These are phyloP conservation scores for Potorous gilbertii DNA, from an alignment of 2,797 vertebrate genomes.

Conservation along the genomic window DNA sequence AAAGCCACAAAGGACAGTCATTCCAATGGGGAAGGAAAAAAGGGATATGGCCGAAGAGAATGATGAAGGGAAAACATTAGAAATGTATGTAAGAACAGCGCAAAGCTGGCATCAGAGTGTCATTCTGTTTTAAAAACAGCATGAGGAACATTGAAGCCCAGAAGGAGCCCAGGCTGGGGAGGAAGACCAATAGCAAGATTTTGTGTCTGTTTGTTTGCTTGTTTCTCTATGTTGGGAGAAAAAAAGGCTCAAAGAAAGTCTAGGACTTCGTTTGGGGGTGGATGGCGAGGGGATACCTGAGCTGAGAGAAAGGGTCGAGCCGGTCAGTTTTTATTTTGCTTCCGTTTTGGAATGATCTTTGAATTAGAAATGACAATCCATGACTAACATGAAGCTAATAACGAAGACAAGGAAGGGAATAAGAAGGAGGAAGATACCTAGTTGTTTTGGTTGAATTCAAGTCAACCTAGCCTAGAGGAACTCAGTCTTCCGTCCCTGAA, in stretches of 20 bases:
- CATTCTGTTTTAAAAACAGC: neutral
- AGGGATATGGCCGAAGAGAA: no score
- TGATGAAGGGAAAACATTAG: no score
- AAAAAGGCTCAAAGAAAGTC: neutral
- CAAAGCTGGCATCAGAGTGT: neutral
- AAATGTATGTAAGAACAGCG: no score
- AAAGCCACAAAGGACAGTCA: neutral
- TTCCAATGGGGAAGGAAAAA: neutral
- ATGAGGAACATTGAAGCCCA: neutral
- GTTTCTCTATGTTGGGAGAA: neutral
- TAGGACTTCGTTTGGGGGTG: neutral
- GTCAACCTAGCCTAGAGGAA: neutral
- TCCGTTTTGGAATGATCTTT: neutral
- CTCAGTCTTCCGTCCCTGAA: neutral
- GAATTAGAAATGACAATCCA: neutral
- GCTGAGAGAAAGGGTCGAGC: neutral
- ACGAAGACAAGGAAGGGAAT: no score
- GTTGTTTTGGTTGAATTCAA: neutral
- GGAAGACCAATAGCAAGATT: neutral
- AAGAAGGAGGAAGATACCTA: neutral
- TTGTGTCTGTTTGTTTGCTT: neutral
- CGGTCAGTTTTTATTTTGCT: neutral
- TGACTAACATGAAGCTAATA: neutral
- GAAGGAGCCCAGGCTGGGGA: neutral
- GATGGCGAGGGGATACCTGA: neutral